Evolutionary conservation across 2,113 vertebrate species (phyloP), one percentile per base, ranked within the genome.

Genomic region (Barbus barbus): DNA sequence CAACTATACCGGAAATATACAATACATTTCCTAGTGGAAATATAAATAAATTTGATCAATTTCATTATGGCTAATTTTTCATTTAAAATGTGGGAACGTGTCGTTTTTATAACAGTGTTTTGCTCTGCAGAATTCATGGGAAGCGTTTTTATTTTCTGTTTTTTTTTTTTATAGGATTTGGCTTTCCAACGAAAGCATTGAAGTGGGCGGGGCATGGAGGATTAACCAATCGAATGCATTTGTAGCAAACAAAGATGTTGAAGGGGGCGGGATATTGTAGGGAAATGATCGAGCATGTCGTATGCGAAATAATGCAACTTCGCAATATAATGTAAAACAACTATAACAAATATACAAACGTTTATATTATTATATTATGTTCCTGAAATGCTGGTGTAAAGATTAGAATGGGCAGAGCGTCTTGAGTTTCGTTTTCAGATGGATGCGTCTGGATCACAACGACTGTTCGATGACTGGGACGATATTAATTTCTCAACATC

Each of bases 401-500:
- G n/a, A 61, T 41, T 20, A 41, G 22, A 78, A 78, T 5, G 24
- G 9, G 60, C 44, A 46, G 12, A 46, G 16, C 6, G 2, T 11
- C 9, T 22, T 11, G 4, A 73, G 8, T 24, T 28, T 61, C 44
- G 9, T 83, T 31, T 65, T 38, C 1, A 31, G 41, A 69, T 18
- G 13, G 38, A 48, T 48, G 58, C 78, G 46, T 60, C 46, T 51
- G 22, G 63, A 18, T 60, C 5, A 86, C 69, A 71, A 65, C 46
- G 69, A 60, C 44, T 18, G 33, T 13, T 18, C 16, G 75, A 75
- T 6, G 85, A 76, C 14, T 86, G 87, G 88, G 84, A 53, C 18
- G 56, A 79, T 12, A 84, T 90, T 8, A 91, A 20, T 28, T 90
- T 0, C 73, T 90, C 58, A 56, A 77, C 18, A 48, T 89, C 11